Percentiles rank a stretch among this genome's conserved stretches.
Evolutionary conservation across 2,888 invertebrate species (phyloP).

Genomic region (Sesia bembeciformis): DNA sequence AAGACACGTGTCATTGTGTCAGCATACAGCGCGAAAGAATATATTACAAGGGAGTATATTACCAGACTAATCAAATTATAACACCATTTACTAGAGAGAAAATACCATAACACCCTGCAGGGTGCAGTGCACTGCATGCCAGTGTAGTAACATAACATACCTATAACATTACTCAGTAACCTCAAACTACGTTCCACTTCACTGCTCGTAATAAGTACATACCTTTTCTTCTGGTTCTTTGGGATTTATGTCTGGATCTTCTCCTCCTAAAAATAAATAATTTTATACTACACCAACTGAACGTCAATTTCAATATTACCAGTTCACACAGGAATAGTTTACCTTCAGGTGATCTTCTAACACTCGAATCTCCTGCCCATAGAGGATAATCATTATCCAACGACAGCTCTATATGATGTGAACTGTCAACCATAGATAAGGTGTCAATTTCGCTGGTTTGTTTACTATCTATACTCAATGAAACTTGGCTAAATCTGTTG

Average conservation of each 20-base stretch:
- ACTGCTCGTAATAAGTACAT: slow-evolving; percentile 6
- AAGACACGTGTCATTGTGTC: too few species aligned
- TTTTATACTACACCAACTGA: too few species aligned
- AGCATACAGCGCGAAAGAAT: too few species aligned
- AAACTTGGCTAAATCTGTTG: slow-evolving; percentile 19
- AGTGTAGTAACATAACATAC: too few species aligned
- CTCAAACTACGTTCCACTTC: background rate
- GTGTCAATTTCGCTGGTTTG: slow-evolving; percentile 23
- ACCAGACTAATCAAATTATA: too few species aligned
- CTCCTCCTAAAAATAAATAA: slow-evolving; percentile 39
- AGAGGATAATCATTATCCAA: slow-evolving; percentile 45
- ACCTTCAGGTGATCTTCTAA: slow-evolving; percentile 85
- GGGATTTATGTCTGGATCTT: slow-evolving; percentile 45
- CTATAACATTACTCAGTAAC: too few species aligned
- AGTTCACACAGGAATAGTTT: slow-evolving; percentile 14
- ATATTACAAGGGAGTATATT: too few species aligned
- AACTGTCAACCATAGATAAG: slow-evolving; percentile 47
- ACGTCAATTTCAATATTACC: too few species aligned
- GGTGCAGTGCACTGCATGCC: too few species aligned
- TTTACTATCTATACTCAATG: slow-evolving; percentile 19
- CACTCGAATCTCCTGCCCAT: slow-evolving; percentile 81
- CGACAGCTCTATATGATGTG: slow-evolving; percentile 31
- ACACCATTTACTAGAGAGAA: too few species aligned
- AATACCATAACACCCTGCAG: too few species aligned
- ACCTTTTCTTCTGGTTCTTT: slow-evolving; percentile 52